Conservation (phyloP, 2,888 invertebrate species). For the Eudasyphora cyanicolor region DNA sequence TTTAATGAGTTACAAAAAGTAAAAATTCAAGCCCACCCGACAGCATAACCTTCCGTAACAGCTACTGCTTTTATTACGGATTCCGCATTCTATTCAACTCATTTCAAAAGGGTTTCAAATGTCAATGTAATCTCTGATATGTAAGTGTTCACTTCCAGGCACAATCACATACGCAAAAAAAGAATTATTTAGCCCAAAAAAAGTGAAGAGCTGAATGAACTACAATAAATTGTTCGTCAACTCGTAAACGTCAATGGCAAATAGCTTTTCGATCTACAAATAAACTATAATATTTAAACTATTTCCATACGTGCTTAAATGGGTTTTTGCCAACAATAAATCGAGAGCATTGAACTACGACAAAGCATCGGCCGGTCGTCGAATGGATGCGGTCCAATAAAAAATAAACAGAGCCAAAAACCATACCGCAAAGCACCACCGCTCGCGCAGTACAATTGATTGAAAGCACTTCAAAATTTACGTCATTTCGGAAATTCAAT, state of each 20-base stretch:
- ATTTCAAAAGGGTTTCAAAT: no score
- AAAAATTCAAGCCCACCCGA: no score
- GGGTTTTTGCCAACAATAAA: not conserved
- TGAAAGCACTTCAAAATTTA: constrained; percentile 18
- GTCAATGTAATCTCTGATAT: no score
- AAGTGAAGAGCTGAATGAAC: no score
- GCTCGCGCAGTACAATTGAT: not conserved
- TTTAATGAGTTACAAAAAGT: no score
- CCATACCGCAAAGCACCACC: not conserved
- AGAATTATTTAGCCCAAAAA: not conserved
- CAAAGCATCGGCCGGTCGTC: not conserved
- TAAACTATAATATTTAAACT: constrained; percentile 6
- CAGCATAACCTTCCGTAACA: no score
- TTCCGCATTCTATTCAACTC: no score
- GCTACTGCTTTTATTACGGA: no score
- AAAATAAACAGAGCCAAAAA: not conserved
- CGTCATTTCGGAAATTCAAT: constrained; percentile 18
- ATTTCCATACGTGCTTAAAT: not conserved
- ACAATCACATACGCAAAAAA: not conserved
- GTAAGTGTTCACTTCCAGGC: not conserved
- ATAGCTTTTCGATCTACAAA: not conserved
- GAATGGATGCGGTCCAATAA: no score
- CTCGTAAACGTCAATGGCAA: not conserved
- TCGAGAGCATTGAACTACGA: constrained; percentile 9
- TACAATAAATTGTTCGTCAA: not conserved